phyloP scores from a whole-genome alignment of 2,113 vertebrate species.

The Leptocoma aspasia region DNA sequence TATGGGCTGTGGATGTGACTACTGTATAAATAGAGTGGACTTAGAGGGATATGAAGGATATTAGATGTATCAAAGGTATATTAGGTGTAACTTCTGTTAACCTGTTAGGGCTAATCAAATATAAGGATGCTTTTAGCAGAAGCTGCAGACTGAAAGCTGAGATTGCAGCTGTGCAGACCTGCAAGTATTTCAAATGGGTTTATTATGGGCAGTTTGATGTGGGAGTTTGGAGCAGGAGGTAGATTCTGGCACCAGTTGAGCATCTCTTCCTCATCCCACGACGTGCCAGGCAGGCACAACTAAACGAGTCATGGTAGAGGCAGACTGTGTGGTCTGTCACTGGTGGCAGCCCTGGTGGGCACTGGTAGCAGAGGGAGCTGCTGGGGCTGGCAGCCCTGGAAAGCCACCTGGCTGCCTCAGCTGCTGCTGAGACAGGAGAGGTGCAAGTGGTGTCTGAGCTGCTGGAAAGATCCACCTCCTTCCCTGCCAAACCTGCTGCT shows the following conservation, averaged over 20 bases:
- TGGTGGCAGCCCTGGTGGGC: not conserved
- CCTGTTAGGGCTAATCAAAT: not conserved
- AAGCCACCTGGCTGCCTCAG: not conserved
- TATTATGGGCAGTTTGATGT: not conserved
- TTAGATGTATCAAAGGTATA: not conserved
- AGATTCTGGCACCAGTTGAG: not conserved
- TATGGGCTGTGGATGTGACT: not conserved
- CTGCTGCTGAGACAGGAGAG: not conserved
- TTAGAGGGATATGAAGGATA: not conserved
- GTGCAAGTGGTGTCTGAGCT: not conserved
- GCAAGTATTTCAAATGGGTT: not conserved
- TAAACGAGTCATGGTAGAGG: fast-evolving
- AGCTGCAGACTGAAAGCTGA: not conserved
- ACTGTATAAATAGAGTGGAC: not conserved
- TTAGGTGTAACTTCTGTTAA: not conserved
- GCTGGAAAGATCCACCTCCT: not conserved
- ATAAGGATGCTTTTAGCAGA: not conserved
- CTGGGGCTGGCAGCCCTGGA: not conserved
- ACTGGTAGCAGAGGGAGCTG: not conserved
- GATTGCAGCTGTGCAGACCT: not conserved
- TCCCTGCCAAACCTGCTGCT: not conserved
- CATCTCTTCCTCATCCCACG: fast-evolving
- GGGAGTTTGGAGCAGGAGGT: not conserved
- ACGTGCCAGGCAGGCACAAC: not conserved
- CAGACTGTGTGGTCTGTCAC: not conserved